A percentile compares a stretch with the other conserved stretches of the same genome.
Conservation (phyloP, 2,888 invertebrate species). For the Esperia sulphurella region DNA sequence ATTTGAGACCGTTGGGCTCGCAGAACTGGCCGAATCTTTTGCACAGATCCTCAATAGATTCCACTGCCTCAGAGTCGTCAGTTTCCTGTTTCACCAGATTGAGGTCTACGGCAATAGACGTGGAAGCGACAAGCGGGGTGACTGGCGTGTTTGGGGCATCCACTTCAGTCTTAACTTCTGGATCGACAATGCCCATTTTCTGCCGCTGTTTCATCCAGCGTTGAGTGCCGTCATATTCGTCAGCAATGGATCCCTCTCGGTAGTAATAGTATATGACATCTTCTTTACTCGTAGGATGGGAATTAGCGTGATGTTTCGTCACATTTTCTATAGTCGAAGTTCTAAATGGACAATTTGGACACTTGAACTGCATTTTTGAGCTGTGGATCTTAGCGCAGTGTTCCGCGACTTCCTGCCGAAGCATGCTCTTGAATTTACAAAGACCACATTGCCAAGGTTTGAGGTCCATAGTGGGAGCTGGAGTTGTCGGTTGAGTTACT, state of each 20-base stretch:
- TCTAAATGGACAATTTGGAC: constrained; percentile 82
- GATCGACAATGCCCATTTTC: constrained; percentile 22
- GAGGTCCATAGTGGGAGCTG: constrained; percentile 66
- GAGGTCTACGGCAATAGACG: constrained; percentile 33
- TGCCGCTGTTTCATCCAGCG: constrained; percentile 57
- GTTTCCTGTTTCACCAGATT: constrained; percentile 59
- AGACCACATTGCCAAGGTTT: constrained; percentile 86
- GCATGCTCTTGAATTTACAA: constrained; percentile 81
- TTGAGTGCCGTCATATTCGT: constrained; percentile 48
- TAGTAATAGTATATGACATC: constrained; percentile 77
- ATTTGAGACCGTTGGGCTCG: constrained; percentile 74
- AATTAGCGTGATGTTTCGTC: constrained; percentile 78
- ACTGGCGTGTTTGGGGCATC: constrained; percentile 12
- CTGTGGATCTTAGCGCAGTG: constrained; percentile 81
- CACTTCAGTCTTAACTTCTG: constrained; percentile 43
- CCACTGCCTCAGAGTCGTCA: constrained; percentile 18
- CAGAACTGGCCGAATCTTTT: constrained; percentile 55
- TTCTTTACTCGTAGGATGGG: constrained; percentile 68
- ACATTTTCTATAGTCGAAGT: constrained; percentile 76
- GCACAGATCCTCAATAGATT: constrained; percentile 46
- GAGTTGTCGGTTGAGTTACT: constrained; percentile 15
- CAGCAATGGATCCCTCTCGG: constrained; percentile 53
- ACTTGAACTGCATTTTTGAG: constrained; percentile 84
- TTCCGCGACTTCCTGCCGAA: constrained; percentile 78
- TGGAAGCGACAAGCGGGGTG: not conserved